These are phyloP conservation scores for Tiliacea aurago DNA, from an alignment of 2,888 invertebrate species.

Conservation along the genomic window DNA sequence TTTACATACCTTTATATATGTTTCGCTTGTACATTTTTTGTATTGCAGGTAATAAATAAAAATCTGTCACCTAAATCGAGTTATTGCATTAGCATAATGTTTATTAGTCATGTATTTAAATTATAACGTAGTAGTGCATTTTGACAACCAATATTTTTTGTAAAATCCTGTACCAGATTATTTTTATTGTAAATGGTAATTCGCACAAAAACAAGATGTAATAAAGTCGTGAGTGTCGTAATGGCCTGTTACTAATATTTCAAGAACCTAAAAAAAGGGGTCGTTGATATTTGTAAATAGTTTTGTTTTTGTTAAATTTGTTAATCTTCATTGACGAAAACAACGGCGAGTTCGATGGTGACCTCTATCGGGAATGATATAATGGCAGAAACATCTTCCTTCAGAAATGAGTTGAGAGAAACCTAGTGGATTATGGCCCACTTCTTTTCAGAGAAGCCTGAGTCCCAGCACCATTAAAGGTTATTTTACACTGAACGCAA, in stretches of 20 bases:
- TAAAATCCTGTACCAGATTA: not conserved
- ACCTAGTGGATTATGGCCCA: not conserved
- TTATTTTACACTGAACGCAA: not conserved
- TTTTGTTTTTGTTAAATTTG: conserved; percentile 21
- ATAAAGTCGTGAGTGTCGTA: conserved; percentile 21
- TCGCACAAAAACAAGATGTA: conserved; percentile 19
- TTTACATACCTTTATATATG: not conserved
- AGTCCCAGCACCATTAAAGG: not conserved
- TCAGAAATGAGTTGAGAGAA: not conserved
- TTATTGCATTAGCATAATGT: not conserved
- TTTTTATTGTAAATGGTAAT: conserved; percentile 17
- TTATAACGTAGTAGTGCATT: conserved; percentile 1
- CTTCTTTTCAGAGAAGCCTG: not conserved
- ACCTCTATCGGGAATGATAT: not conserved
- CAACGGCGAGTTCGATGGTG: not conserved
- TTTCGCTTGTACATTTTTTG: not conserved
- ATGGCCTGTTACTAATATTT: conserved; percentile 21
- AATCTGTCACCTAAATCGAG: not conserved
- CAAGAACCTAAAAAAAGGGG: conserved; percentile 17
- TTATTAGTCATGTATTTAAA: not conserved
- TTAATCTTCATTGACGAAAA: not conserved
- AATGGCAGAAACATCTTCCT: not conserved
- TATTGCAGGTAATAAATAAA: not conserved
- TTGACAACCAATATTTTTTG: conserved; percentile 11
- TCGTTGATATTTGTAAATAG: conserved; percentile 16